Percentiles rank a stretch among this genome's conserved stretches.
Conservation (phyloP, 1,140 invertebrate species). For the Bathynomus jamesi region DNA sequence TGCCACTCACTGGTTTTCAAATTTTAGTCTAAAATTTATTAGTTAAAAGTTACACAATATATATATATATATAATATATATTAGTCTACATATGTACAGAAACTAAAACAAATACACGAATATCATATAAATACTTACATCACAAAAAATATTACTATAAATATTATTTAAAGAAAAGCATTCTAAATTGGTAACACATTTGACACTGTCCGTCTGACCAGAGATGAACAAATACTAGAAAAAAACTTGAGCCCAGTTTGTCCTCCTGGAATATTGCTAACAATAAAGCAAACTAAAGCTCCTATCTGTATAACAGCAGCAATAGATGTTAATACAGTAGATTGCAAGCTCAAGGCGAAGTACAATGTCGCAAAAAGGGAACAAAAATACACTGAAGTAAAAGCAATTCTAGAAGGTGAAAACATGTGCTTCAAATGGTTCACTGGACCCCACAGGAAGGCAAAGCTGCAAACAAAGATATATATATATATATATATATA, state of each 20-base stretch:
- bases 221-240: slow-evolving; percentile 67
- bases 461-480: slow-evolving; percentile 59
- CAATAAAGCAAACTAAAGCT: slow-evolving; percentile 77
- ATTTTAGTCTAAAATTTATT: too few species aligned
- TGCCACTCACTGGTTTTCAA: too few species aligned
- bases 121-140: too few species aligned
- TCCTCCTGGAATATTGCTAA: slow-evolving; percentile 86
- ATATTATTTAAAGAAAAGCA: too few species aligned
- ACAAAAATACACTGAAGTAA: slow-evolving; percentile 69
- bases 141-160: too few species aligned
- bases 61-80: too few species aligned
- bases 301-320: slow-evolving; percentile 78
- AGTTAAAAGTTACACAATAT: too few species aligned
- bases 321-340: slow-evolving; percentile 76
- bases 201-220: slow-evolving; percentile 53
- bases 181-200: slow-evolving; percentile 66
- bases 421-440: slow-evolving; percentile 84
- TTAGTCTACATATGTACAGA: too few species aligned
- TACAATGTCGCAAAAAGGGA: slow-evolving; percentile 83
- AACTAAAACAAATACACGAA: too few species aligned
- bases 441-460: slow-evolving; percentile 80
- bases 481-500: neutral
- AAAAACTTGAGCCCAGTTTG: slow-evolving; percentile 83
- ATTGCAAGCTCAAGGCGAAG: slow-evolving; percentile 77
- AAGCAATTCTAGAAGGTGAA: slow-evolving; percentile 64